Evolutionary conservation across 2,797 vertebrate genomes (phyloP).

Genomic region (Phrynocephalus guinanensis): DNA sequence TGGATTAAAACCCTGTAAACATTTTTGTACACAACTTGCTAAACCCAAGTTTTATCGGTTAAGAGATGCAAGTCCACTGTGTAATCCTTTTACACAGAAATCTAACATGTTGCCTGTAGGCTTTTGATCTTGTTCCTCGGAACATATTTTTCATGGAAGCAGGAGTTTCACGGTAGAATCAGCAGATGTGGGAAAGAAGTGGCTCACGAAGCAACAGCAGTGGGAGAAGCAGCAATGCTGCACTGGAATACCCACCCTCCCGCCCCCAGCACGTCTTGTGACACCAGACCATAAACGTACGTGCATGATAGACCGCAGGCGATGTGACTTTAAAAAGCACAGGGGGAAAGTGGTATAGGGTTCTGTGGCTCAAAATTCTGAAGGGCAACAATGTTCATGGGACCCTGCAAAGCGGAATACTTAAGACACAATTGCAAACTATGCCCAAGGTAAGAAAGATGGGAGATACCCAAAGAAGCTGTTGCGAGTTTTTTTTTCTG

Average conservation of each 20-base stretch:
- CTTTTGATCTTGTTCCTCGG: not conserved
- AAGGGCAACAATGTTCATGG: not conserved
- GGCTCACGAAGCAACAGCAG: not conserved
- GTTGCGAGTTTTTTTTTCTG: not conserved
- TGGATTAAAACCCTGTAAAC: conserved; percentile 19
- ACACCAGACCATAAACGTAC: not conserved
- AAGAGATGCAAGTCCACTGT: conserved; percentile 4
- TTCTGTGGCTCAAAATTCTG: not conserved
- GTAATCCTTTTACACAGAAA: not conserved
- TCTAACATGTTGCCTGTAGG: not conserved
- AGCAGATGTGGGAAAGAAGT: not conserved
- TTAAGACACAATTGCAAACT: not conserved
- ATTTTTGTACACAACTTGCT: conserved; percentile 12
- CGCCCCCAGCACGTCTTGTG: not conserved
- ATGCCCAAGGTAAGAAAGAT: not conserved
- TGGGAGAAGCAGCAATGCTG: not conserved
- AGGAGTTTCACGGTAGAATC: not conserved
- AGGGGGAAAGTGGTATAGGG: not conserved
- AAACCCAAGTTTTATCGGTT: not conserved
- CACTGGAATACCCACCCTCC: too few species aligned
- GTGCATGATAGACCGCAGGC: not conserved
- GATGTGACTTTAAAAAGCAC: not conserved
- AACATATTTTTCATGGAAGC: not conserved
- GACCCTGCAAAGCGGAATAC: too few species aligned
- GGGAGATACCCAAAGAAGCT: not conserved